A percentile compares a stretch with the other conserved stretches of the same genome.
Evolutionary conservation across 2,888 invertebrate genomes (phyloP).

Genomic region (Halictus ligatus): DNA sequence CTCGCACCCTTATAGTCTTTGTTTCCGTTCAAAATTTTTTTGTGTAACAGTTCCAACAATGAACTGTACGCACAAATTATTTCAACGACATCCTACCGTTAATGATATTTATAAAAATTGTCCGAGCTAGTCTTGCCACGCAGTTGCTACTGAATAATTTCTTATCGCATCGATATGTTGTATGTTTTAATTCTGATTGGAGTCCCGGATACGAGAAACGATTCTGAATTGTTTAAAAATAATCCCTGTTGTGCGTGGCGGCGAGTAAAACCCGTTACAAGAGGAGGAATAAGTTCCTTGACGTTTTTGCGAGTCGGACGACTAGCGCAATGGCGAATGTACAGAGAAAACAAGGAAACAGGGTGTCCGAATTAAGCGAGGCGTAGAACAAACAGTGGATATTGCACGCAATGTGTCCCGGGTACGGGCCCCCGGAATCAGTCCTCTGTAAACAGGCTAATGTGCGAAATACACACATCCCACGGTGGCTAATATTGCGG

Average conservation of each 20-base stretch:
- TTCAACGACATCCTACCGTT: background rate
- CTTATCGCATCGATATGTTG: background rate
- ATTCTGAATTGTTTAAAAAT: background rate
- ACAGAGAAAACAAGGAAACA: conserved; percentile 73
- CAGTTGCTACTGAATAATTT: background rate
- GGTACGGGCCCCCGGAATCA: conserved; percentile 67
- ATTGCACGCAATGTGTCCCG: conserved; percentile 81
- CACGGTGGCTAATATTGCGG: conserved; percentile 75
- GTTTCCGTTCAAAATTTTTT: background rate
- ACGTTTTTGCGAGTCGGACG: conserved; percentile 15
- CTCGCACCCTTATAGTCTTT: no score
- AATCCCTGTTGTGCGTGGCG: background rate
- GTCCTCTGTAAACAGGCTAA: conserved; percentile 82
- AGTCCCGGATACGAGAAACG: background rate
- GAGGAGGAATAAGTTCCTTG: background rate
- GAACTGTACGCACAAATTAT: background rate
- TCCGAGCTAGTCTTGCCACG: background rate
- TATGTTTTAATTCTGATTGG: no score
- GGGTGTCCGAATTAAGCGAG: conserved; percentile 76
- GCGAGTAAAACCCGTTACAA: background rate
- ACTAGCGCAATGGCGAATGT: conserved; percentile 74
- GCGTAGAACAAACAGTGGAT: conserved; percentile 81
- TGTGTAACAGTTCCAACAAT: background rate
- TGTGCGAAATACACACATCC: conserved; percentile 83
- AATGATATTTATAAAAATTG: background rate